phyloP scores from a whole-genome alignment of 2,113 vertebrate species.

The Nematolebias whitei region DNA sequence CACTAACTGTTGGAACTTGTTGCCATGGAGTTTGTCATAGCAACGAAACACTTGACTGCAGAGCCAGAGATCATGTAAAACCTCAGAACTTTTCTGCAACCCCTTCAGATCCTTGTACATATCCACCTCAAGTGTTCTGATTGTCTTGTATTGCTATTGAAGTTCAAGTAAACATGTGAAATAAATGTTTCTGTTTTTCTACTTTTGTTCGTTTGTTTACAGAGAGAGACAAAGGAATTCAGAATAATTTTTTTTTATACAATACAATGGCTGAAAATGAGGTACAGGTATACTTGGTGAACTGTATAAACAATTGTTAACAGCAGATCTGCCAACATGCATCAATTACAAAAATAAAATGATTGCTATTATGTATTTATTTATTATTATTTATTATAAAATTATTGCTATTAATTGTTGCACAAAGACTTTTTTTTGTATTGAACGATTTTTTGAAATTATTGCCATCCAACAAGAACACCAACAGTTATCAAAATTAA shows the following conservation, averaged over 20 bases:
- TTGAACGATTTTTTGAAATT: too few relatives aligned
- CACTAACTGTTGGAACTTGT: slow-evolving; percentile 59
- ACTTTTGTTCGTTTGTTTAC: slow-evolving; percentile 39
- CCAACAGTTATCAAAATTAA: neutral
- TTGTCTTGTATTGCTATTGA: slow-evolving; percentile 82
- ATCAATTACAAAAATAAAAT: too few relatives aligned
- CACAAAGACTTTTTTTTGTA: too few relatives aligned
- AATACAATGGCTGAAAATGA: too few relatives aligned
- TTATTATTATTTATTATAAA: too few relatives aligned
- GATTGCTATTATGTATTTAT: too few relatives aligned
- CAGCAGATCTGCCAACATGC: neutral
- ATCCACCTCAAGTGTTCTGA: slow-evolving; percentile 75
- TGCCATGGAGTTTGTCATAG: slow-evolving; percentile 56
- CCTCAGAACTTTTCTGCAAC: slow-evolving; percentile 76
- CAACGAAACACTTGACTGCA: slow-evolving; percentile 66
- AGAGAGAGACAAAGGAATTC: slow-evolving; percentile 1
- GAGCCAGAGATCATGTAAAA: slow-evolving; percentile 70
- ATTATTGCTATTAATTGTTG: too few relatives aligned
- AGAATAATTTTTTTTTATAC: neutral
- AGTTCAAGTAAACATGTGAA: slow-evolving; percentile 80
- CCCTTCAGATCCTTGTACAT: slow-evolving; percentile 70
- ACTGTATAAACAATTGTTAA: neutral
- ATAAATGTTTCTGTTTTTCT: slow-evolving; percentile 56
- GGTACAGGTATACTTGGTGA: neutral
- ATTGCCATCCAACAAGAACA: neutral